Conservation (phyloP, 2,797 vertebrate genomes). For the Sandelia bainsii region DNA sequence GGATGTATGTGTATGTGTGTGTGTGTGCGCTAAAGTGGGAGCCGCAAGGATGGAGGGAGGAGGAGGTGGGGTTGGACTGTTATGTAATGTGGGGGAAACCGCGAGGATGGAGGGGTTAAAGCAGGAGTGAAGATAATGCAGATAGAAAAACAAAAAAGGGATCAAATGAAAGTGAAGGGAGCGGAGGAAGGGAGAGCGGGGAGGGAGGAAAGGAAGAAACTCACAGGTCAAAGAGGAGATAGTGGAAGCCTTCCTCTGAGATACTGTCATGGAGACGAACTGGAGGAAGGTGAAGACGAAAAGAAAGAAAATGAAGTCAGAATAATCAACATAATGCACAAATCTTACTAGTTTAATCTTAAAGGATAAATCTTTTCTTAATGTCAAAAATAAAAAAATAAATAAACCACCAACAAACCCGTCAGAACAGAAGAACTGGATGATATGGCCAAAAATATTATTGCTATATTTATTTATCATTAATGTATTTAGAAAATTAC, state of each 20-base stretch:
- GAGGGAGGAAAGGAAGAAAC: conserved; percentile 60
- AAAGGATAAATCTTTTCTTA: neutral
- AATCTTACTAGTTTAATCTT: neutral
- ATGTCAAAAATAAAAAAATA: too few relatives aligned
- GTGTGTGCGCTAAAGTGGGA: conserved; percentile 48
- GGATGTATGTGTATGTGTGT: conserved; percentile 38
- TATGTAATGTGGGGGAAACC: conserved; percentile 73
- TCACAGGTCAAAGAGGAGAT: conserved; percentile 96
- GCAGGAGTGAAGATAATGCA: conserved; percentile 63
- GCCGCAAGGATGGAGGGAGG: conserved; percentile 39
- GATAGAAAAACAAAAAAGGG: neutral
- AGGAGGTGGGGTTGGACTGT: conserved; percentile 47
- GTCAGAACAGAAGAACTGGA: too few relatives aligned
- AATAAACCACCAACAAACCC: too few relatives aligned
- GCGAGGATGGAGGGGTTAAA: conserved; percentile 56
- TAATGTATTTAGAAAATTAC: too few relatives aligned
- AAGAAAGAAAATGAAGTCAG: neutral
- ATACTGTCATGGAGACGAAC: conserved; percentile 97
- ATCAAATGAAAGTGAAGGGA: conserved; percentile 28
- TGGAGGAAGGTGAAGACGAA: conserved; percentile 65
- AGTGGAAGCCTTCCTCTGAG: conserved; percentile 96
- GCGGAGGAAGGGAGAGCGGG: conserved; percentile 16
- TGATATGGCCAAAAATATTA: too few relatives aligned
- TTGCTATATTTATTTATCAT: too few relatives aligned
- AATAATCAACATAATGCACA: neutral